Conservation (phyloP, 2,888 invertebrate genomes). For the Hipparchia sbordonii region DNA sequence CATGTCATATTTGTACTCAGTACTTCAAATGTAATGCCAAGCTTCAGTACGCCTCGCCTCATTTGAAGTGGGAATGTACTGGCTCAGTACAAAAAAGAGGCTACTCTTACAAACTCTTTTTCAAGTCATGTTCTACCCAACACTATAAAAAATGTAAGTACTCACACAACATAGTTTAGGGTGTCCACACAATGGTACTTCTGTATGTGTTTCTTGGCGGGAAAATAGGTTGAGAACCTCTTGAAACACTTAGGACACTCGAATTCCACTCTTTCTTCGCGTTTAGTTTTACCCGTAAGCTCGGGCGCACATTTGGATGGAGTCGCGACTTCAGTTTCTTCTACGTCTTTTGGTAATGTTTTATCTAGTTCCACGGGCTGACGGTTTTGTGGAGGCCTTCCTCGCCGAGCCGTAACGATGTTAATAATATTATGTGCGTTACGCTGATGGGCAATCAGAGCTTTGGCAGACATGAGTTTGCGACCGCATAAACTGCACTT, state of each 20-base stretch:
- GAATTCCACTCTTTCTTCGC: conserved; percentile 48
- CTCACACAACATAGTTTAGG: conserved; percentile 57
- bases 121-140: no score
- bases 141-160: conserved; percentile 26
- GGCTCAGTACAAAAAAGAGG: no score
- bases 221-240: conserved; percentile 54
- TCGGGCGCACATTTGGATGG: neutral
- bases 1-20: no score
- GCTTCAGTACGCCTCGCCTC: no score
- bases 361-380: conserved; percentile 37
- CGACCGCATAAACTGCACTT: conserved; percentile 60
- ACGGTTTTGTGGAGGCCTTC: conserved; percentile 31
- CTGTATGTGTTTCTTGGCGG: conserved; percentile 62
- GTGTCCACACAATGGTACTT: conserved; percentile 55
- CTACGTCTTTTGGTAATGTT: conserved; percentile 29
- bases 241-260: conserved; percentile 61
- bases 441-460: conserved; percentile 53
- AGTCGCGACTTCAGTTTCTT: neutral
- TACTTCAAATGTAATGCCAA: no score
- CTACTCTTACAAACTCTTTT: no score
- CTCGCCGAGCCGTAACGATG: conserved; percentile 6
- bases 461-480: conserved; percentile 51
- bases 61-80: no score
- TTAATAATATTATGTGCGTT: conserved; percentile 46
- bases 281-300: neutral